Conservation (phyloP, 2,888 invertebrate species). For the Xestia rhomboidea region DNA sequence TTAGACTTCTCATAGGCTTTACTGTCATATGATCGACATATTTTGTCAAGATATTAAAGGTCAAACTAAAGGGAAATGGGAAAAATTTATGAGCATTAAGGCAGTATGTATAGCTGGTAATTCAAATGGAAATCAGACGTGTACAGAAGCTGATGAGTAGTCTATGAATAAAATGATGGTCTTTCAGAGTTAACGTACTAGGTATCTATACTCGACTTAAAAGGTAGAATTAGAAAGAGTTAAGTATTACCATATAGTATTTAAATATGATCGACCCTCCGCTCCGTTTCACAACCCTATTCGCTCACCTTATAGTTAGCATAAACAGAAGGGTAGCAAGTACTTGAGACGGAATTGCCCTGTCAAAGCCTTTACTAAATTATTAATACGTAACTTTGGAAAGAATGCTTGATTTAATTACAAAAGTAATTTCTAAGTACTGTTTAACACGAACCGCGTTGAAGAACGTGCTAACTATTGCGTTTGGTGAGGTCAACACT, state of each 20-base stretch:
- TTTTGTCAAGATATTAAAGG: background rate
- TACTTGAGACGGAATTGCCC: conserved; percentile 78
- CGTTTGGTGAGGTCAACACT: conserved; percentile 63
- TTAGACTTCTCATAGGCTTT: conserved; percentile 2
- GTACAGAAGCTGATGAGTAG: background rate
- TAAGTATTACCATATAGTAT: background rate
- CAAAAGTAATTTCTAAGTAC: conserved; percentile 81
- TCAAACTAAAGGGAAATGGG: background rate
- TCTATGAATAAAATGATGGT: background rate
- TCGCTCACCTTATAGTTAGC: conserved; percentile 72
- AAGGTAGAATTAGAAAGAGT: background rate
- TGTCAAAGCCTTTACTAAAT: conserved; percentile 81
- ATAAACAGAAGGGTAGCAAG: conserved; percentile 77
- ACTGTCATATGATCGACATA: background rate
- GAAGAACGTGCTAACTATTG: conserved; percentile 70
- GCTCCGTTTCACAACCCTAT: conserved; percentile 47
- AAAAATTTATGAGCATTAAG: background rate
- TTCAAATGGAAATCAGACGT: background rate
- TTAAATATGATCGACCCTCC: conserved; percentile 33
- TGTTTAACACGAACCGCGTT: conserved; percentile 79
- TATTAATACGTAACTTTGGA: conserved; percentile 80
- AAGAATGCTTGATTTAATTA: conserved; percentile 87
- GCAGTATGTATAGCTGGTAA: background rate
- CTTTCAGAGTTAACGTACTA: background rate
- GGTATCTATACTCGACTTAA: background rate